Percentiles rank a stretch among this genome's conserved stretches.
These are phyloP conservation scores for Drosophila rubida DNA, from an alignment of 2,888 invertebrate species.

Conservation along the genomic window DNA sequence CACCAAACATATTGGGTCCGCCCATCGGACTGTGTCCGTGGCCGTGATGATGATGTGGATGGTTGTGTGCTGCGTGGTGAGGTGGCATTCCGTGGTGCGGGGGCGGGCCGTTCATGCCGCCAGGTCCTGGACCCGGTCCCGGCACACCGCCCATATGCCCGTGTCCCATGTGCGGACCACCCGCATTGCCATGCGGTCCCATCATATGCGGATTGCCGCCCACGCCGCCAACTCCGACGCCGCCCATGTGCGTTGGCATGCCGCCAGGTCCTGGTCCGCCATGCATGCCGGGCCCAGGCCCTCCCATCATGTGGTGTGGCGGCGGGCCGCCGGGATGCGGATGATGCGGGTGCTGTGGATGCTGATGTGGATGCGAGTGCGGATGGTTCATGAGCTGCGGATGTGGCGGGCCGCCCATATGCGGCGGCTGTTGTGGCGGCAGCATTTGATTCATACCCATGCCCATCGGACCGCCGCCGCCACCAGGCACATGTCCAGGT, in stretches of 20 bases:
- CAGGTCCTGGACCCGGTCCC: constrained; percentile 76
- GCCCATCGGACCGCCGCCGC: constrained; percentile 79
- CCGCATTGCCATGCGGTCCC: constrained; percentile 75
- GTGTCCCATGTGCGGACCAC: constrained; percentile 77
- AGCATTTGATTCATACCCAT: constrained; percentile 84
- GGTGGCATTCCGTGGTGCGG: constrained; percentile 72
- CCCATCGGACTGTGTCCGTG: constrained; percentile 71
- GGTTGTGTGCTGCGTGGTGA: constrained; percentile 61
- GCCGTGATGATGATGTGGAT: constrained; percentile 63
- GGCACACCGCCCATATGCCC: constrained; percentile 81
- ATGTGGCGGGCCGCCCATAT: constrained; percentile 78
- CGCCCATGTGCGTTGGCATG: constrained; percentile 75
- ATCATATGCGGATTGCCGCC: constrained; percentile 72
- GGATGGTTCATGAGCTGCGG: constrained; percentile 82
- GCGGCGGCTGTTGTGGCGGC: constrained; percentile 81
- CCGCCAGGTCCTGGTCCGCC: constrained; percentile 72
- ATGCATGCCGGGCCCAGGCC: constrained; percentile 72
- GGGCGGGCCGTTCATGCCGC: constrained; percentile 80
- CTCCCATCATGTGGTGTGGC: constrained; percentile 82
- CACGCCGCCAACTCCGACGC: constrained; percentile 50
- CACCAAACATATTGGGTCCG: constrained; percentile 76
- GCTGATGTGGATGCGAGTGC: constrained; percentile 69
- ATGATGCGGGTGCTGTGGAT: constrained; percentile 67
- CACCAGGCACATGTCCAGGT: constrained; percentile 55
- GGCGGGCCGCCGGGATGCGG: constrained; percentile 79